A percentile compares a stretch with the other conserved stretches of the same genome.
phyloP scores from a whole-genome alignment of 2,888 invertebrate species.

The Hemithea aestivaria region DNA sequence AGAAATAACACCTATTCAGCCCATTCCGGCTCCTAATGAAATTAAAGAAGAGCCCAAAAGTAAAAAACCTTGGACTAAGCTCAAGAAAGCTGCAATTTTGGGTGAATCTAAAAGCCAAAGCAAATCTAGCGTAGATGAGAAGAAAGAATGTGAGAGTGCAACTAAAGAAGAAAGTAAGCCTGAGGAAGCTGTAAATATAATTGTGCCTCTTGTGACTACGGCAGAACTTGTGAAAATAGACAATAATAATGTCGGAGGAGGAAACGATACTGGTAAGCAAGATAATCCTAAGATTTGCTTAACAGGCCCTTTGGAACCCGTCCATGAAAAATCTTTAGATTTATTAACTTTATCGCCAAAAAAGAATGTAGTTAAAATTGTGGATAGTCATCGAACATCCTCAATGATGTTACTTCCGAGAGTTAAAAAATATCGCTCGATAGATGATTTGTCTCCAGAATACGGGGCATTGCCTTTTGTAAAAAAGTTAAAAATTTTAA shows the following conservation, averaged over 20 bases:
- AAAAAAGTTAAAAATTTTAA: constrained; percentile 91
- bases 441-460: constrained; percentile 92
- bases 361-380: constrained; percentile 43
- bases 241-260: constrained; percentile 64
- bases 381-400: constrained; percentile 39
- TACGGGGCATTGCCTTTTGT: constrained; percentile 92
- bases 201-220: constrained; percentile 62
- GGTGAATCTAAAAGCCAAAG: constrained; percentile 70
- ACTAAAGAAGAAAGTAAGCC: constrained; percentile 41
- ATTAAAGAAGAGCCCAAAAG: constrained; percentile 56
- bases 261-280: constrained; percentile 55
- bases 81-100: constrained; percentile 85
- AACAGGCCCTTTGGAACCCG: constrained; percentile 67
- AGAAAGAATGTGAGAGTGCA: constrained; percentile 42
- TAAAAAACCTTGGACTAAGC: constrained; percentile 86
- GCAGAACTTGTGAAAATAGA: constrained; percentile 73
- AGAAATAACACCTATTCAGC: constrained; percentile 51
- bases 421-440: constrained; percentile 87
- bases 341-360: constrained; percentile 66
- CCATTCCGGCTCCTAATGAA: constrained; percentile 35
- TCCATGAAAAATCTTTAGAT: constrained; percentile 69
- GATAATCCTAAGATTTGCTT: constrained; percentile 65
- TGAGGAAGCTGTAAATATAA: constrained; percentile 52
- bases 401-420: constrained; percentile 56
- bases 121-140: constrained; percentile 58